Conservation (phyloP, 2,113 vertebrate species). For the Albula goreensis region DNA sequence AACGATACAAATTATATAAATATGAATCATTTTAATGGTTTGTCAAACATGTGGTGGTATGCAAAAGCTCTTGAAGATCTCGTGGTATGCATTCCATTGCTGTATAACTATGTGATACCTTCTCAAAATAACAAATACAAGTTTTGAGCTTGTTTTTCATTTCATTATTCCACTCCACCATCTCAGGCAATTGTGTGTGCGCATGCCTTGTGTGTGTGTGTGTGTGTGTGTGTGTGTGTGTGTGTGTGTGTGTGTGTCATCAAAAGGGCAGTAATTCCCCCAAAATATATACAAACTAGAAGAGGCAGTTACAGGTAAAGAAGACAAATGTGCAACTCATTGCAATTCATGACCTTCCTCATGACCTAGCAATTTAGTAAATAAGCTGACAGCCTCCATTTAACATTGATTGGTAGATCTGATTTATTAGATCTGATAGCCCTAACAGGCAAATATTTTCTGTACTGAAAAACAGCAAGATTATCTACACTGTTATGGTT, state of each 20-base stretch:
- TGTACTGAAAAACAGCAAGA: background rate
- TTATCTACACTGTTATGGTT: background rate
- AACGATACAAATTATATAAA: too few species aligned
- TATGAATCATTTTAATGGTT: too few species aligned
- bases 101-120: too few species aligned
- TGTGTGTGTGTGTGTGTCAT: background rate
- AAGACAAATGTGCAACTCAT: background rate
- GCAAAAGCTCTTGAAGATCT: too few species aligned
- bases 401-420: background rate
- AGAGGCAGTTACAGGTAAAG: background rate
- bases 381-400: slow-evolving; percentile 1
- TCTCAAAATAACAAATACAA: too few species aligned
- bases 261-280: background rate
- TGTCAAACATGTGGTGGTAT: too few species aligned
- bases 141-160: too few species aligned
- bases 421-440: background rate
- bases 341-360: slow-evolving; percentile 2
- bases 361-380: background rate
- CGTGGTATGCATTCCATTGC: too few species aligned
- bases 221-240: background rate
- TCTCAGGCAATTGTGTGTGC: too few species aligned
- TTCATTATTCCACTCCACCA: too few species aligned
- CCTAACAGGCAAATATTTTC: background rate
- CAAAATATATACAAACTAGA: background rate
- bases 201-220: too few species aligned